These are phyloP conservation scores for Corbicula japonica DNA, from an alignment of 2,888 invertebrate species.

Conservation along the genomic window DNA sequence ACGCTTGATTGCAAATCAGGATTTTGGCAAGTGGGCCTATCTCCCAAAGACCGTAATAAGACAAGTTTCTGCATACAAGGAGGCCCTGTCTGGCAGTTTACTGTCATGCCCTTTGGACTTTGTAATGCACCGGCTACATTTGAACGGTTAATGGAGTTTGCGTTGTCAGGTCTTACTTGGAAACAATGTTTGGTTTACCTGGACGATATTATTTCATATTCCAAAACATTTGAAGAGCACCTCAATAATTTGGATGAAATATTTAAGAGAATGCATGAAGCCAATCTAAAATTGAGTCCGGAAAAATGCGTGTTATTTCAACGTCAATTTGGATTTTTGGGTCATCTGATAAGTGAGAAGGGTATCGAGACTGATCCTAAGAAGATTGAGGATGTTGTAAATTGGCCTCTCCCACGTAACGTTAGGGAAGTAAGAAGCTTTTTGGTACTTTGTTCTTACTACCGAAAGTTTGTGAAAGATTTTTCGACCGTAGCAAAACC, in stretches of 20 bases:
- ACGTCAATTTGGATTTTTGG: constrained; percentile 21
- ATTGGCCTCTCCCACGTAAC: constrained; percentile 10
- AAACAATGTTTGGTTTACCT: constrained; percentile 49
- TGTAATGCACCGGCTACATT: constrained; percentile 48
- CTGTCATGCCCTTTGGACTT: constrained; percentile 54
- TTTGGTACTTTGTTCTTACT: constrained; percentile 37
- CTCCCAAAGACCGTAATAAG: constrained; percentile 29
- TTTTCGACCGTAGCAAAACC: constrained; percentile 66
- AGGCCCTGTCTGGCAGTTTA: constrained; percentile 49
- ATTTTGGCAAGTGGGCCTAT: constrained; percentile 49
- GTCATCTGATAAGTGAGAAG: constrained; percentile 25
- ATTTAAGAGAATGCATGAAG: constrained; percentile 8
- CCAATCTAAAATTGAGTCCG: constrained; percentile 34
- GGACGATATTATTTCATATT: constrained; percentile 55
- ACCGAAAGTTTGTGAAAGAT: constrained; percentile 46
- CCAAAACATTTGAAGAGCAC: constrained; percentile 47
- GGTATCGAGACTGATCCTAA: constrained; percentile 22
- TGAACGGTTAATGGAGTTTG: constrained; percentile 41
- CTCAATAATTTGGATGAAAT: constrained; percentile 6
- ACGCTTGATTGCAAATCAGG: constrained; percentile 38
- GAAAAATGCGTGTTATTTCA: constrained; percentile 29
- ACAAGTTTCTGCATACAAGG: constrained; percentile 47
- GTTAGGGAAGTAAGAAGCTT: constrained; percentile 29
- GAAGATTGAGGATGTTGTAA: constrained; percentile 15
- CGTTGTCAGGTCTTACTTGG: constrained; percentile 44